Evolutionary conservation across 2,797 vertebrate genomes (phyloP).

Genomic region (Saguinus oedipus): DNA sequence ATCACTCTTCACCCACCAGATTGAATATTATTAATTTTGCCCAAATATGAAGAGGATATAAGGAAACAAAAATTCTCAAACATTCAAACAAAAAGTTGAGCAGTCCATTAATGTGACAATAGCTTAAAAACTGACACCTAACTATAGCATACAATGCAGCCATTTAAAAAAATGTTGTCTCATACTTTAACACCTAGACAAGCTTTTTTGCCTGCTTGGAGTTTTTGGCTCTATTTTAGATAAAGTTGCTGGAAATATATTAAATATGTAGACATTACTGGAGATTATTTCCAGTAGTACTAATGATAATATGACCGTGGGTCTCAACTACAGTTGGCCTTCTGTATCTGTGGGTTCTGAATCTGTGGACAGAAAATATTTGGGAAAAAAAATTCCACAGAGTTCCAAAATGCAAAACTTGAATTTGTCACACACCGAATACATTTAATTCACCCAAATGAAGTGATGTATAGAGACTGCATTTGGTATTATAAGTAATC

Average conservation of each 20-base stretch:
- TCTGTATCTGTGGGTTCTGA: not conserved
- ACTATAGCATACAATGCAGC: not conserved
- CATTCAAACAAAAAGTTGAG: not conserved
- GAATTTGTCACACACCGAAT: not conserved
- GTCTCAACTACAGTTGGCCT: not conserved
- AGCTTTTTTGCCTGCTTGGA: not conserved
- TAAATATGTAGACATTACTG: not conserved
- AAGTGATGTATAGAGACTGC: not conserved
- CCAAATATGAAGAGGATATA: not conserved
- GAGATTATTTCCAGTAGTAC: not conserved
- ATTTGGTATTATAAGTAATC: not conserved
- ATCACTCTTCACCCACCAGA: not conserved
- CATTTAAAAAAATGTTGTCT: not conserved
- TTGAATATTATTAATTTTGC: not conserved
- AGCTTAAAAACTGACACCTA: not conserved
- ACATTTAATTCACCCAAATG: not conserved
- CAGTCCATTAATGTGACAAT: not conserved
- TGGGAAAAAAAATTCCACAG: not conserved
- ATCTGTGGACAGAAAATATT: not conserved
- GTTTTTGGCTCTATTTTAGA: not conserved
- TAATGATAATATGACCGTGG: not conserved
- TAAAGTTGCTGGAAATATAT: slow-evolving; percentile 12
- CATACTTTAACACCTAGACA: not conserved
- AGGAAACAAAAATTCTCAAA: not conserved
- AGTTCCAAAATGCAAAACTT: not conserved